Evolutionary conservation across 2,113 vertebrate genomes (phyloP), one percentile per base, ranked within the genome.

Genomic region (Archocentrus centrarchus): DNA sequence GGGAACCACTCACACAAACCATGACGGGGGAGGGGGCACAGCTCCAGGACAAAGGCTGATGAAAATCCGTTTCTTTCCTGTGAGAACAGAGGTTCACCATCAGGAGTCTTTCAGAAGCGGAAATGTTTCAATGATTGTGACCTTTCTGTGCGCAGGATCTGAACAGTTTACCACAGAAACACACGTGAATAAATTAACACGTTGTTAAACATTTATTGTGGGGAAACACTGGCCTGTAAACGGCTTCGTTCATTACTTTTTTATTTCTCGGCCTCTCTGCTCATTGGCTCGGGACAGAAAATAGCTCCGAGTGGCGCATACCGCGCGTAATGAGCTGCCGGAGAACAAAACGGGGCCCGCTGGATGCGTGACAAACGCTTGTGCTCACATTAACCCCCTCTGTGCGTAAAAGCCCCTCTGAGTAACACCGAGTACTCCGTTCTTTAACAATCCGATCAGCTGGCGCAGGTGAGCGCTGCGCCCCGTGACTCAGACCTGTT

Each of bases 401-500:
- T 32, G 17, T 53, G 24, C 24, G n/a, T 27, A 61, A 39, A 57
- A 11, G 66, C 17, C 22, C 11, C 50, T 10, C 50, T 58, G 77
- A 62, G 20, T 50, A 62, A 62, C 77, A 30, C 41, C 32, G 78
- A 18, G 2, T 4, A 6, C n/a, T 78, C 20, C 5, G 37, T 68
- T 20, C 66, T 14, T 30, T 55, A 18, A 59, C 3, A 6, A 57
- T 22, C 7, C 13, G 44, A 11, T 64, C 14, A 20, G 37, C 68
- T 7, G 39, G 22, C 27, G 14, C 90, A 89, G 88, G 90, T 89
- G 86, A 79, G 58, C 4, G 15, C 47, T 11, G 63, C 41, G 2
- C 63, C 61, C 47, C 59, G 78, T 90, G 87, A 90, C 83, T 85
- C 87, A 87, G 81, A 60, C 85, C 75, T 14, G 44, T 32, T 55